Percentiles rank a stretch among this genome's conserved stretches.
phyloP scores from a whole-genome alignment of 2,113 vertebrate species.

The Peromyscus californicus region DNA sequence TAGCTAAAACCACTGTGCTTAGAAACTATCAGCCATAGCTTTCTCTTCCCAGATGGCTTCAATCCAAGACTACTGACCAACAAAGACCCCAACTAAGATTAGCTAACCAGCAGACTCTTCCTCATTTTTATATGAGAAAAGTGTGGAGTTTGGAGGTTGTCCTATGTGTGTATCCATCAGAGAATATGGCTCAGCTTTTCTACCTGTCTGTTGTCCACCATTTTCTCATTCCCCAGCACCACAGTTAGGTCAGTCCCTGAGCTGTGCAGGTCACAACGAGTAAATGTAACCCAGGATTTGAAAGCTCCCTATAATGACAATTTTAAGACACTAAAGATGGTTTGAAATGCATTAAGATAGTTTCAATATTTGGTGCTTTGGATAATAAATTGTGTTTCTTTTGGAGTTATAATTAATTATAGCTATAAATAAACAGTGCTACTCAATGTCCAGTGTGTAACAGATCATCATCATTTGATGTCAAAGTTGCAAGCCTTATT shows the following conservation, averaged over 20 bases:
- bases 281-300: background rate
- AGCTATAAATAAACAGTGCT: background rate
- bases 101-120: background rate
- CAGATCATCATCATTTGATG: background rate
- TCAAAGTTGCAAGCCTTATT: background rate
- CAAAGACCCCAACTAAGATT: background rate
- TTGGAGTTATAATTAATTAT: background rate
- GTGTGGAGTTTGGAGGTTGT: rapidly evolving
- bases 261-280: background rate
- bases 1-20: background rate
- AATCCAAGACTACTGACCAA: background rate
- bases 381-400: background rate
- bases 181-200: background rate
- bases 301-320: background rate
- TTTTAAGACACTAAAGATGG: background rate
- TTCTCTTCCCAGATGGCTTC: too few species aligned
- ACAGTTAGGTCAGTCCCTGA: background rate
- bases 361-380: background rate
- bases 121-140: background rate
- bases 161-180: background rate
- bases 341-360: constrained; percentile 5
- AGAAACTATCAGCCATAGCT: background rate
- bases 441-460: background rate
- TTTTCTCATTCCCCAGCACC: background rate
- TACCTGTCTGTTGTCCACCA: too few species aligned